Percentiles rank a stretch among this genome's conserved stretches.
Conservation (phyloP, 2,888 invertebrate species). For the Ochropleura leucogaster region DNA sequence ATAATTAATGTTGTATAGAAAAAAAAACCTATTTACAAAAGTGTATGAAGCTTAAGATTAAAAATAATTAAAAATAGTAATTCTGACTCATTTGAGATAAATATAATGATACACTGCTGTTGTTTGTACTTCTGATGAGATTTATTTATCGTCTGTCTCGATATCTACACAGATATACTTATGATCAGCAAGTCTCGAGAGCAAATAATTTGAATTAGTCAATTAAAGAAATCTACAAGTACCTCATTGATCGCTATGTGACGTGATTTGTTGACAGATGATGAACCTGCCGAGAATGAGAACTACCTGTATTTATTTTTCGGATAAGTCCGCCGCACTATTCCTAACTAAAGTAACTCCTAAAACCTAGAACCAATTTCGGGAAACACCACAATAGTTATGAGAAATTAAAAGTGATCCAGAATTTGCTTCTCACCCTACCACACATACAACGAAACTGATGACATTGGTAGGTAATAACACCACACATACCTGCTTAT, state of each 20-base stretch:
- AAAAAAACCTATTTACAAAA: neutral
- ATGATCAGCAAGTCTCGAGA: neutral
- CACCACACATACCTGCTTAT: too few species aligned
- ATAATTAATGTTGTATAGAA: neutral
- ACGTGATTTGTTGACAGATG: neutral
- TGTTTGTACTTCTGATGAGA: conserved; percentile 9
- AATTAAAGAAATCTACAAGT: conserved; percentile 9
- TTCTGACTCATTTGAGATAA: conserved; percentile 3
- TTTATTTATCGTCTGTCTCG: conserved; percentile 2
- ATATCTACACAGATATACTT: conserved; percentile 4
- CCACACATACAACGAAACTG: too few species aligned
- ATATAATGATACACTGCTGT: conserved; percentile 3
- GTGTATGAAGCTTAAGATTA: neutral
- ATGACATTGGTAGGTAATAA: too few species aligned
- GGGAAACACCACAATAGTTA: neutral
- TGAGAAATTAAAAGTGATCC: neutral
- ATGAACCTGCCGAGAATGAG: neutral
- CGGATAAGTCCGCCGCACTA: too few species aligned
- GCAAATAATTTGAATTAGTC: neutral
- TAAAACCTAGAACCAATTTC: too few species aligned
- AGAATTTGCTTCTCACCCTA: too few species aligned
- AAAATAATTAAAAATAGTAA: neutral
- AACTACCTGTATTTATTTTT: neutral
- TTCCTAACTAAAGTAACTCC: too few species aligned
- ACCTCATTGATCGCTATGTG: conserved; percentile 5